Evolutionary conservation across 2,113 vertebrate genomes (phyloP).

Genomic region (Chamaetylas fuelleborni): DNA sequence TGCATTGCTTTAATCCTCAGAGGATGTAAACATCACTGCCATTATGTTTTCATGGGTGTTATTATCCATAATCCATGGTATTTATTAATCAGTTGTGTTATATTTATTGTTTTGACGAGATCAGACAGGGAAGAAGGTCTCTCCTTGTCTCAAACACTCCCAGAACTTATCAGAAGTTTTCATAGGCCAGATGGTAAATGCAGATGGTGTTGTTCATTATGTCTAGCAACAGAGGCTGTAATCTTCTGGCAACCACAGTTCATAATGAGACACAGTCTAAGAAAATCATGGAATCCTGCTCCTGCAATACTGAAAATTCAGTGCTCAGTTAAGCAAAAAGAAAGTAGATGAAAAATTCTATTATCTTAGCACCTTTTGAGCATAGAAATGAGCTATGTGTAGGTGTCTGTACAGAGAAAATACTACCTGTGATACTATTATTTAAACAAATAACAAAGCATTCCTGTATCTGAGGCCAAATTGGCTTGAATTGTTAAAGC

Average conservation of each 20-base stretch:
- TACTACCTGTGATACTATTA: background rate
- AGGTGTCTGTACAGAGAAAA: background rate
- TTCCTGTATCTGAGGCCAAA: background rate
- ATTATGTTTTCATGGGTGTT: background rate
- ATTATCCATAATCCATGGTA: background rate
- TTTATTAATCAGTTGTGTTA: background rate
- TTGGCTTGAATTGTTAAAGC: fast-evolving
- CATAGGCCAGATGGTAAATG: background rate
- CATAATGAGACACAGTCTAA: background rate
- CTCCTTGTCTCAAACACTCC: background rate
- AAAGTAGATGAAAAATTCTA: background rate
- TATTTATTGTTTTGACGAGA: background rate
- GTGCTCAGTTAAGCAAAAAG: background rate
- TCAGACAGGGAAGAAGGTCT: background rate
- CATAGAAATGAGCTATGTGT: background rate
- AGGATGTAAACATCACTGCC: background rate
- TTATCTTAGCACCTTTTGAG: background rate
- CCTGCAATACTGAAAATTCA: background rate
- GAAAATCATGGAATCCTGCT: background rate
- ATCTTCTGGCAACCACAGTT: background rate
- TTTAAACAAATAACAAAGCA: background rate
- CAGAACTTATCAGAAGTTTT: background rate
- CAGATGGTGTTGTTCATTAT: background rate
- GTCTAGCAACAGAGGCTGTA: background rate
- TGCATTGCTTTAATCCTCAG: background rate